A percentile compares a stretch with the other conserved stretches of the same genome.
These are phyloP conservation scores for Alces alces DNA, from an alignment of 2,113 vertebrate genomes.

Conservation along the genomic window DNA sequence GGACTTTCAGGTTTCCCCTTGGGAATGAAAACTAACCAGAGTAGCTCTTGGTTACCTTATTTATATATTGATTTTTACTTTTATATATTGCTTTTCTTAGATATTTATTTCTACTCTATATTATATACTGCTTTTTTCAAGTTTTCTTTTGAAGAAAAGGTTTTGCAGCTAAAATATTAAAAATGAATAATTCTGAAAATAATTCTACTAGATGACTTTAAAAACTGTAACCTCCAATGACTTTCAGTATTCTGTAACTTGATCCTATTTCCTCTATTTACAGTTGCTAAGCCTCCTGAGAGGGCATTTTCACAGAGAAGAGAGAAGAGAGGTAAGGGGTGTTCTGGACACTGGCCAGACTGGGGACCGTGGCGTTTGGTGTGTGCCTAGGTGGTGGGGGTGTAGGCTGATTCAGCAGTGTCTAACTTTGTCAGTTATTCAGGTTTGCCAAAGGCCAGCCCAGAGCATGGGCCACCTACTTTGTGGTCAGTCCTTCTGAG, in stretches of 20 bases:
- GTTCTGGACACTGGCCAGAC: background rate
- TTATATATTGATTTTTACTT: background rate
- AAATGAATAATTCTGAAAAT: background rate
- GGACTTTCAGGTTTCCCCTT: background rate
- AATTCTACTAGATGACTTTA: background rate
- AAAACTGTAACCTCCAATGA: background rate
- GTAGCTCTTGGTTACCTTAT: background rate
- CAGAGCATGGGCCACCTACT: background rate
- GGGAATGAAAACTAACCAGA: background rate
- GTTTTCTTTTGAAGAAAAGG: background rate
- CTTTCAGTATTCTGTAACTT: background rate
- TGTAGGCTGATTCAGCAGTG: background rate
- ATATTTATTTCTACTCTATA: background rate
- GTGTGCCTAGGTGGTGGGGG: background rate
- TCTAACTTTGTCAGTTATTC: background rate
- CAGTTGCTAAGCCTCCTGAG: background rate
- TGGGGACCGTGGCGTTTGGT: background rate
- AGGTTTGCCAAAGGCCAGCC: background rate
- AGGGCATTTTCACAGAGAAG: background rate
- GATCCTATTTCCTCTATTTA: background rate
- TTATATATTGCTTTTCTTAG: background rate
- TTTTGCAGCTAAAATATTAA: background rate
- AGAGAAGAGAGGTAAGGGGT: background rate
- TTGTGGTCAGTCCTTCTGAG: background rate
- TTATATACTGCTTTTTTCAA: background rate